A percentile compares a stretch with the other conserved stretches of the same genome.
These are phyloP conservation scores for Aethina tumida DNA, from an alignment of 1,140 invertebrate genomes.

Conservation along the genomic window DNA sequence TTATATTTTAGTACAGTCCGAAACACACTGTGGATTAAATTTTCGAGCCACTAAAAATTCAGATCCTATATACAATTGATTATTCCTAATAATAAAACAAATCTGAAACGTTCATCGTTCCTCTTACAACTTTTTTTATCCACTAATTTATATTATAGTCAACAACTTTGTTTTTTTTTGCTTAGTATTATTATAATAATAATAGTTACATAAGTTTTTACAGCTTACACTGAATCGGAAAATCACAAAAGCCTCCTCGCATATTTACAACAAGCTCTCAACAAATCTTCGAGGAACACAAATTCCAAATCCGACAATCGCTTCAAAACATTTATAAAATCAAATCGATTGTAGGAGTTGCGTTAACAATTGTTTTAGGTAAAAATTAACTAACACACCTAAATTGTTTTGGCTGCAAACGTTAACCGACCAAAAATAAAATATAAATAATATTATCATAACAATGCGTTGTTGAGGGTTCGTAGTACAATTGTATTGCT, in stretches of 20 bases:
- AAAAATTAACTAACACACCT: constrained; percentile 9
- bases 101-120: background rate
- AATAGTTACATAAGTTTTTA: constrained; percentile 13
- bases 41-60: background rate
- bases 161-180: background rate
- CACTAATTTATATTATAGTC: background rate
- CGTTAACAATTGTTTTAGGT: constrained; percentile 8
- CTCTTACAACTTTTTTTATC: background rate
- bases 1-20: constrained; percentile 6
- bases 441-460: no score
- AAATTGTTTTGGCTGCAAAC: constrained; percentile 6
- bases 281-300: background rate
- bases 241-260: constrained; percentile 14
- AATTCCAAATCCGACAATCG: no score
- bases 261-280: constrained; percentile 13
- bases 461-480: no score
- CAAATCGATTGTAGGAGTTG: constrained; percentile 2
- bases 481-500: no score
- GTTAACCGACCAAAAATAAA: no score
- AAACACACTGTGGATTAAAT: constrained; percentile 1
- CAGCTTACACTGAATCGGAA: constrained; percentile 13
- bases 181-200: constrained; percentile 10
- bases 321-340: constrained; percentile 3
- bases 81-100: background rate
- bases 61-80: background rate